Evolutionary conservation across 1,140 invertebrate genomes (phyloP).

Genomic region (Sminthurides bifidus): DNA sequence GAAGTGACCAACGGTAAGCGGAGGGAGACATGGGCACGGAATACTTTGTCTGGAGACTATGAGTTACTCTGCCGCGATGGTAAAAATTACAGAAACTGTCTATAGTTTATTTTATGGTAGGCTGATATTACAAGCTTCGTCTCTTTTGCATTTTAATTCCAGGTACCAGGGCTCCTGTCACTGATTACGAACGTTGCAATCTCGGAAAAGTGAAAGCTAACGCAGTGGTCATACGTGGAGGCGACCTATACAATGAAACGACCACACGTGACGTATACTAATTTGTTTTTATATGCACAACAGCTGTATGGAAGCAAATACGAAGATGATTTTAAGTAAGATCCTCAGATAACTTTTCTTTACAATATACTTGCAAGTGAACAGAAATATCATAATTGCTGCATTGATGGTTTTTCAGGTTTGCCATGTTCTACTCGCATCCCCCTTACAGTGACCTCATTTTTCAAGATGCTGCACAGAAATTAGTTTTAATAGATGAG

Average conservation of each 20-base stretch:
- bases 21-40: constrained; percentile 82
- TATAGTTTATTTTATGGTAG: neutral
- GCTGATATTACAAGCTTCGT: neutral
- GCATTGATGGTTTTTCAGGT: constrained; percentile 43
- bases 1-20: constrained; percentile 85
- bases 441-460: constrained; percentile 73
- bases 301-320: constrained; percentile 77
- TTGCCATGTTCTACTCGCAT: constrained; percentile 76
- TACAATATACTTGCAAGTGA: no score
- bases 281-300: constrained; percentile 78
- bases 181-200: constrained; percentile 74
- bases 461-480: constrained; percentile 81
- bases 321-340: constrained; percentile 66
- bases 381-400: constrained; percentile 16
- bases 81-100: constrained; percentile 31
- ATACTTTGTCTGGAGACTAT: constrained; percentile 80
- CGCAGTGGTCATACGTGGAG: constrained; percentile 69
- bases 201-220: constrained; percentile 82
- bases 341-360: no score
- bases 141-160: constrained; percentile 5
- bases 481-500: constrained; percentile 55
- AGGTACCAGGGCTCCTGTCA: constrained; percentile 59
- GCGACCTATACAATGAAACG: constrained; percentile 59
- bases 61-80: constrained; percentile 89
- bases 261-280: constrained; percentile 70